Conservation (phyloP, 2,888 invertebrate genomes). For the Drosophila meridiana region DNA sequence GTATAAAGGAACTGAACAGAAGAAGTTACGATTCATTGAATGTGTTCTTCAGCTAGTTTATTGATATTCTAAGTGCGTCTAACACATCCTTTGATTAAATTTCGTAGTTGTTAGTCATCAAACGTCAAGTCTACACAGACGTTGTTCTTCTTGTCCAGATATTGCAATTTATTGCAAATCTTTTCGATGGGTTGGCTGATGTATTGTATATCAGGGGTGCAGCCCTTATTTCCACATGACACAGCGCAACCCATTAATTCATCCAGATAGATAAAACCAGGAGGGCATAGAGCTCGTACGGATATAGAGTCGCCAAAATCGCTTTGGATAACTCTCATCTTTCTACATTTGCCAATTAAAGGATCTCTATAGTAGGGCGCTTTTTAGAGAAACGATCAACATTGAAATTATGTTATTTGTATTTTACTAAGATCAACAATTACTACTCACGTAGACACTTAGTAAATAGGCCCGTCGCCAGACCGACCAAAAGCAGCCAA, state of each 20-base stretch:
- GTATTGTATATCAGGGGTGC: too few species aligned
- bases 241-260: too few species aligned
- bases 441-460: conserved; percentile 4
- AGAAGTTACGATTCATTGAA: not conserved
- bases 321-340: fast-evolving
- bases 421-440: not conserved
- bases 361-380: not conserved
- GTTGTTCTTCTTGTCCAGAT: not conserved
- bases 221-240: too few species aligned
- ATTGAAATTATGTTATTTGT: not conserved
- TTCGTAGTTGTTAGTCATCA: not conserved
- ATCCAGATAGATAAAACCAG: too few species aligned
- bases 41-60: not conserved
- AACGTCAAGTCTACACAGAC: not conserved
- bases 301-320: too few species aligned
- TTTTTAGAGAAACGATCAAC: not conserved
- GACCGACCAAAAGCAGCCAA: not conserved
- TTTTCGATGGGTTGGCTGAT: too few species aligned
- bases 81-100: not conserved
- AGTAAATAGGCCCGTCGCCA: not conserved
- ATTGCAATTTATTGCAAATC: not conserved
- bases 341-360: fast-evolving
- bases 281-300: too few species aligned
- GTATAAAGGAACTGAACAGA: not conserved
- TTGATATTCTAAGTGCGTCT: not conserved